Percentiles rank a stretch among this genome's conserved stretches.
These are phyloP conservation scores for Vulpes vulpes DNA, from an alignment of 2,113 vertebrate genomes.

Conservation along the genomic window DNA sequence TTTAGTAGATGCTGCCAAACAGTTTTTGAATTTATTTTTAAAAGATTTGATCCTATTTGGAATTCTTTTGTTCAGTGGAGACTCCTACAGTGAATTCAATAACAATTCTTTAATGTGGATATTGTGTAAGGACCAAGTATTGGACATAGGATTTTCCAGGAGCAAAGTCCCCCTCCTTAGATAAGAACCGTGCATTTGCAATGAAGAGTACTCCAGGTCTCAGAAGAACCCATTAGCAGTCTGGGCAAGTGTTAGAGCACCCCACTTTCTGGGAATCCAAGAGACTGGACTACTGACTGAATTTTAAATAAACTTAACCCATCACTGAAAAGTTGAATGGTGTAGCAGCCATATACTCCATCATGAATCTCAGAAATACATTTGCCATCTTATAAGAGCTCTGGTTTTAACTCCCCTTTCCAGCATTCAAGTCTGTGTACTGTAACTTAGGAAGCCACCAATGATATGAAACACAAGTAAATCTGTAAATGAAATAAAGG, in stretches of 20 bases:
- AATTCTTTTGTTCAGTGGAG: neutral
- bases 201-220: neutral
- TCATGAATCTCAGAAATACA: conserved; percentile 34
- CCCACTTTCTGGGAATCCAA: neutral
- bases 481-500: neutral
- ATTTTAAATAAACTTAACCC: conserved; percentile 27
- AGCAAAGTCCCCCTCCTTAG: neutral
- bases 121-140: neutral
- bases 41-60: neutral
- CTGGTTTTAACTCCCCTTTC: neutral
- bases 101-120: neutral
- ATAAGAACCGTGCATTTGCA: neutral
- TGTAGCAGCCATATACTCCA: neutral
- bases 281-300: neutral
- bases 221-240: neutral
- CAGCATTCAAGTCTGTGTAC: neutral
- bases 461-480: neutral
- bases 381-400: conserved; percentile 40
- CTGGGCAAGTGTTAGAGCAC: neutral
- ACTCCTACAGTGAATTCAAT: neutral
- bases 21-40: neutral
- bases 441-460: neutral
- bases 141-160: neutral
- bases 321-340: conserved; percentile 34
- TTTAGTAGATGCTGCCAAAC: neutral